phyloP scores from a whole-genome alignment of 2,888 invertebrate genomes.

The Rutpela maculata region DNA sequence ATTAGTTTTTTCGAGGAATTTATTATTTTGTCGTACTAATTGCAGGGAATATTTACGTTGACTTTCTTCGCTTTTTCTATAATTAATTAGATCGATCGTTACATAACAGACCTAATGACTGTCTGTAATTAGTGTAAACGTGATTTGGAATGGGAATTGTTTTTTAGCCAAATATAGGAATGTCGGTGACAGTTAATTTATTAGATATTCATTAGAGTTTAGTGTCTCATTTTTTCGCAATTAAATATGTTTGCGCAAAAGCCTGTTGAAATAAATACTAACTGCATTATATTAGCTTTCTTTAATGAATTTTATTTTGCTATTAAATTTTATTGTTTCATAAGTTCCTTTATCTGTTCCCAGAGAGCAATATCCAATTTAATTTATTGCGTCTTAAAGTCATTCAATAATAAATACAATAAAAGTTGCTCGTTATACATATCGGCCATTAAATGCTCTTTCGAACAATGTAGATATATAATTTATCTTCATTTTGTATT shows the following conservation, averaged over 20 bases:
- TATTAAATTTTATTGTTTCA: constrained; percentile 49
- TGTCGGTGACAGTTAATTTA: constrained; percentile 59
- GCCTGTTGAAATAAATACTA: constrained; percentile 42
- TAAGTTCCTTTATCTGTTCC: constrained; percentile 37
- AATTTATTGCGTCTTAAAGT: constrained; percentile 33
- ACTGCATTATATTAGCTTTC: constrained; percentile 37
- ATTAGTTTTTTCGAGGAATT: no score
- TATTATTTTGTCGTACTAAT: background rate
- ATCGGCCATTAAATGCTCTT: background rate
- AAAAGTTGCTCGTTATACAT: constrained; percentile 10
- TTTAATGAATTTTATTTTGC: constrained; percentile 41
- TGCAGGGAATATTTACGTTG: constrained; percentile 2
- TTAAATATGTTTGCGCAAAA: constrained; percentile 52
- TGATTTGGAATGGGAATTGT: constrained; percentile 64
- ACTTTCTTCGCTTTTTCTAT: constrained; percentile 54
- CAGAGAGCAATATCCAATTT: constrained; percentile 32
- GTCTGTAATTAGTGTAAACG: constrained; percentile 63
- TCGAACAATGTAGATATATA: constrained; percentile 3
- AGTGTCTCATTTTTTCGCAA: constrained; percentile 52
- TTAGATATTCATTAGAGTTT: constrained; percentile 58
- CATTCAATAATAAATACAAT: constrained; percentile 21
- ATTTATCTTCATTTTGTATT: constrained; percentile 7
- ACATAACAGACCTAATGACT: constrained; percentile 61
- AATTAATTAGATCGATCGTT: constrained; percentile 63
- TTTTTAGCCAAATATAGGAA: constrained; percentile 61